These are phyloP conservation scores for Ochlodes sylvanus DNA, from an alignment of 2,888 invertebrate species.

Conservation along the genomic window DNA sequence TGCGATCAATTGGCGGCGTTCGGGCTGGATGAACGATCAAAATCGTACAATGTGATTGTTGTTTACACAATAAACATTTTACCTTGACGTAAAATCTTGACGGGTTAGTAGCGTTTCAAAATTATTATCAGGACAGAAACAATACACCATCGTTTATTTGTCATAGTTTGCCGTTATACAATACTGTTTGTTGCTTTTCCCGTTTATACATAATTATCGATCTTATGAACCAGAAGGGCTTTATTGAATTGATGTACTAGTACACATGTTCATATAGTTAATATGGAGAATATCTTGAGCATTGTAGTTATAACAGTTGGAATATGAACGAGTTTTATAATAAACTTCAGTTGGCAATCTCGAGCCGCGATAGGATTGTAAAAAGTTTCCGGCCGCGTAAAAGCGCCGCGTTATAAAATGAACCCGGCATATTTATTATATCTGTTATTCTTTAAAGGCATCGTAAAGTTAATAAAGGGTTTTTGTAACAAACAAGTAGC, in stretches of 20 bases:
- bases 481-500: slow-evolving; percentile 76
- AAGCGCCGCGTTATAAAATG: slow-evolving; percentile 67
- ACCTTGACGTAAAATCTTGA: slow-evolving; percentile 3
- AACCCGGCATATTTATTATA: slow-evolving; percentile 77
- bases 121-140: slow-evolving; percentile 14
- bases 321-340: slow-evolving; percentile 20
- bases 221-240: too few relatives aligned
- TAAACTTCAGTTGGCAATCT: slow-evolving; percentile 22
- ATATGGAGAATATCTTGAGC: background rate
- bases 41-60: slow-evolving; percentile 23
- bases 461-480: slow-evolving; percentile 84
- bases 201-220: too few relatives aligned
- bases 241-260: too few relatives aligned
- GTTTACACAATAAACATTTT: slow-evolving; percentile 20
- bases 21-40: slow-evolving; percentile 27
- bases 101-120: slow-evolving; percentile 16
- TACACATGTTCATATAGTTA: too few relatives aligned
- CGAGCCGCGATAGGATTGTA: slow-evolving; percentile 56
- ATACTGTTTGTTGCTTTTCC: background rate
- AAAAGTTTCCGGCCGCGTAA: slow-evolving; percentile 67
- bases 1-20: slow-evolving; percentile 39
- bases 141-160: slow-evolving; percentile 8
- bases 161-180: background rate
- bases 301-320: slow-evolving; percentile 3
- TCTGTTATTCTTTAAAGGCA: slow-evolving; percentile 81